Base-by-base conservation (phyloP, 2,113 vertebrate species). In the Dasyprocta punctata region DNA sequence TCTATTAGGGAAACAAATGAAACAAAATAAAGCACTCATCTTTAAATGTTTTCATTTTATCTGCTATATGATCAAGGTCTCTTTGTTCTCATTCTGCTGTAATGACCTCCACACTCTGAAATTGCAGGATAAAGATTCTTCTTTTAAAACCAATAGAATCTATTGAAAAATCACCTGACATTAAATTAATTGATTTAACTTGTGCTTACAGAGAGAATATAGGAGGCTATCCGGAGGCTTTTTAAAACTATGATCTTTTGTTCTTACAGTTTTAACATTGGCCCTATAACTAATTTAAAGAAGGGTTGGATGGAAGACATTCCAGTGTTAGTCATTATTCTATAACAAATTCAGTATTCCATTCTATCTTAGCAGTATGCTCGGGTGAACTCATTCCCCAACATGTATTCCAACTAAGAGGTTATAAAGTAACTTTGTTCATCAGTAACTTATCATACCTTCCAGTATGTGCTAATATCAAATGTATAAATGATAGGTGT, bases 141-240 rank as follows among this genome's bases (percentile, higher is more conserved):
- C n/a, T 77, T 69, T 60, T 26, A 71, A 13, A 5, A 44, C 7
- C 28, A 49, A 56, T 19, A 24, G 16, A 38, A 36, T 94, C 38
- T 71, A 19, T 28, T 85, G 56, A 30, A 52, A 93, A 93, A 69
- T 61, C 30, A 44, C 3, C 30, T 41, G 19, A 19, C 17, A 20
- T 56, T 56, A 56, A 56, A 56, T 19, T 56, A 56, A 20, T 56
- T 17, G 19, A 20, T 56, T 56, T 56, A 56, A 56, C 19, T 17
- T 22, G 28, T 7, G 28, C 49, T 86, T 89, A 3, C 24, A 67
- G 1, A 60, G 56, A 95, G 33, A 63, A 30, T 41, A 16, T 0
- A 56, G 38, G 2, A 52, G 69, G 47, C 58, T 1, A 58, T 1
- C 12, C 13, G 5, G 20, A 52, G 11, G 0, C 12, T 71, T 4